Conservation (phyloP, 2,888 invertebrate species). For the Pristionchus entomophagus region DNA sequence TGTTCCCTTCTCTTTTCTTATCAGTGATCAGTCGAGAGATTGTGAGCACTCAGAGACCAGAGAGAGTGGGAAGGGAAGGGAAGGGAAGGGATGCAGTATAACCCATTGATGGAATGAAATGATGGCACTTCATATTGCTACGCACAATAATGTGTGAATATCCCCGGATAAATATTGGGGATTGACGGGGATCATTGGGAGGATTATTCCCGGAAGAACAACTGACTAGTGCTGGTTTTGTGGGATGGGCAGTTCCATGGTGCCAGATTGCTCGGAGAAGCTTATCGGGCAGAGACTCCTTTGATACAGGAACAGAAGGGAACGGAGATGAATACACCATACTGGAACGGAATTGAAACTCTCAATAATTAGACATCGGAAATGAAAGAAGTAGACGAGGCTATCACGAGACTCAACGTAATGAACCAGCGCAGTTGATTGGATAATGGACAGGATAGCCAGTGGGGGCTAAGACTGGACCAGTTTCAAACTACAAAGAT, state of each 20-base stretch:
- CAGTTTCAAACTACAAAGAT: neutral
- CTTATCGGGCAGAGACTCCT: slow-evolving; percentile 49
- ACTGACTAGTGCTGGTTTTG: slow-evolving; percentile 25
- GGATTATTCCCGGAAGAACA: too few species aligned
- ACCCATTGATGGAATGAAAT: too few species aligned
- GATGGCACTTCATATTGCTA: too few species aligned
- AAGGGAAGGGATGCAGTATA: too few species aligned
- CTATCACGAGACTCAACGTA: neutral
- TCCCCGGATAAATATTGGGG: too few species aligned
- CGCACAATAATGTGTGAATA: too few species aligned
- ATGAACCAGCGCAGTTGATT: too few species aligned
- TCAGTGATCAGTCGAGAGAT: neutral
- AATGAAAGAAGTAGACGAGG: neutral
- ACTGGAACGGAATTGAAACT: neutral
- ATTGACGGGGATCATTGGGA: too few species aligned
- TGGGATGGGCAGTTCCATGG: slow-evolving; percentile 37
- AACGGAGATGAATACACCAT: slow-evolving; percentile 48
- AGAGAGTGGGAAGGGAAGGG: too few species aligned
- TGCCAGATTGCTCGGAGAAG: slow-evolving; percentile 46
- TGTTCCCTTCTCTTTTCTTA: neutral
- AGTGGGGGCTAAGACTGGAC: neutral
- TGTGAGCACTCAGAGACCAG: too few species aligned
- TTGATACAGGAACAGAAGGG: slow-evolving; percentile 49
- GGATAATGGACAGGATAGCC: too few species aligned
- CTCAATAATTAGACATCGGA: neutral